Conservation (phyloP, 2,797 vertebrate genomes). For the Psittacula echo region DNA sequence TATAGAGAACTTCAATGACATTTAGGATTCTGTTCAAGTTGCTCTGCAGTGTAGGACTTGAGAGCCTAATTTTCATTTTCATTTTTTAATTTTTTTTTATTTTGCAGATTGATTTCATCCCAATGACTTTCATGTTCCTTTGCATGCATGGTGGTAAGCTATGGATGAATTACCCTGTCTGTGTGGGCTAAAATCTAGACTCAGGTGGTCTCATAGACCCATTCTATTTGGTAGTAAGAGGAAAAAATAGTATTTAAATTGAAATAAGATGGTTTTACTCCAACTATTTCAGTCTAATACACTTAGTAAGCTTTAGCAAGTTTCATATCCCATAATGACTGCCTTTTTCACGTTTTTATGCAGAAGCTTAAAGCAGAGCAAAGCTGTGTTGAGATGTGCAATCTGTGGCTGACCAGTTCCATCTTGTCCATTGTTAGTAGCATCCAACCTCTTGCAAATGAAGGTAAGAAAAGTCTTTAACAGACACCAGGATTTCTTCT, state of each 20-base stretch:
- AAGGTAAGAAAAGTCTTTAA: neutral
- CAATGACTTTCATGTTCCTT: neutral
- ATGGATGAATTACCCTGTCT: neutral
- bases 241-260: neutral
- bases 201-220: neutral
- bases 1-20: neutral
- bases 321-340: neutral
- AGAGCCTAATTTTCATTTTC: neutral
- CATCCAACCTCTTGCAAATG: neutral
- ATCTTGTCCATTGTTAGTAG: neutral
- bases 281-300: neutral
- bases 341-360: neutral
- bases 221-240: neutral
- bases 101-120: neutral
- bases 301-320: neutral
- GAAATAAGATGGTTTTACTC: neutral
- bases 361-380: neutral
- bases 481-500: neutral
- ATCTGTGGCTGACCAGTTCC: neutral
- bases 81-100: neutral
- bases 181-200: neutral
- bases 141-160: neutral
- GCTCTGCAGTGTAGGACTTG: neutral
- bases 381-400: neutral
- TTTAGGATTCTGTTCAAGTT: neutral